Base-by-base conservation (phyloP, 2,888 invertebrate genomes). In the Pollenia amentaria region DNA sequence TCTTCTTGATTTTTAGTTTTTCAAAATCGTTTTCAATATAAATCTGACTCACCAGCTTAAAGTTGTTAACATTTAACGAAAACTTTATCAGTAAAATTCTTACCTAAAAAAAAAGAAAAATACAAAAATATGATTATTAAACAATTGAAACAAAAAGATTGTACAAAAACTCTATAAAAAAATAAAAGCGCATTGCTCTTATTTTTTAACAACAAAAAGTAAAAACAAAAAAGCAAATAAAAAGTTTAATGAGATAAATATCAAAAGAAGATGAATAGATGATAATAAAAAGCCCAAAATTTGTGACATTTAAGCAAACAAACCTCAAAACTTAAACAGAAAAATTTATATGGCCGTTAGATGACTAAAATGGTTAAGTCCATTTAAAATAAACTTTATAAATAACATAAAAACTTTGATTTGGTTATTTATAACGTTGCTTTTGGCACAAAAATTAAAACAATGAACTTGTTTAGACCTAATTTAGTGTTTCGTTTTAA, bases 111-210 rank as follows among this genome's bases (percentile, higher is more conserved):
- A 75, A 14, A 73, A 42, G n/a, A 21, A 57, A 81, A 29, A 11
- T 55, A 53, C 42, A 21, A 40, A 46, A 48, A 10, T n/a, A 65
- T 29, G 12, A 55, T n/a, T 48, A 53, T 46, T 16, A 38, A 60
- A 78, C 57, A 21, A 67, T 4, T 29, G 29, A 42, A 14, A 18
- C 38, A 38, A 75, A 12, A 64, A 64, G 53, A 16, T 62, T 7
- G 29, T 53, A 48, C 10, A 62, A 12, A 62, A 18, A 21, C 10
- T 51, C 65, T 6, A 55, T 42, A 21, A 16, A 10, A 64, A 64
- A 72, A 67, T 48, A 60, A 81, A 75, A 75, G 73, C 75, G 55
- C 80, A 65, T 57, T 73, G 65, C 38, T 64, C 73, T 72, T n/a
- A 8, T 21, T 42, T 57, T 38, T n/a, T 8, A 42, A 46, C 18